A percentile compares a stretch with the other conserved stretches of the same genome.
These are phyloP conservation scores for Montipora foliosa DNA, from an alignment of 64 coral and sea anemone species.

Conservation along the genomic window DNA sequence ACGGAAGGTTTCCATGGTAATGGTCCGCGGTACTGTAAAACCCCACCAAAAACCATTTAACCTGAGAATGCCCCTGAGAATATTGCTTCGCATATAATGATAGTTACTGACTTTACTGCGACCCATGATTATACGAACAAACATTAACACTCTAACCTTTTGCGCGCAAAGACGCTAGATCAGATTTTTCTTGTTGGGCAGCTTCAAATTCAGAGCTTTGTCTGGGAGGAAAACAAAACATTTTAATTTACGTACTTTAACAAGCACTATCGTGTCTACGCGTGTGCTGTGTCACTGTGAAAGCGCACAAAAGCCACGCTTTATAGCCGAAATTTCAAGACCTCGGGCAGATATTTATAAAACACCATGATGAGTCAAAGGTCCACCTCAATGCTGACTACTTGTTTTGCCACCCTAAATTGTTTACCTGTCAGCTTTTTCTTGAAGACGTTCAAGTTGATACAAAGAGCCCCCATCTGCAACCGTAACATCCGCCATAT, in stretches of 20 bases:
- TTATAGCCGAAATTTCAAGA: no score
- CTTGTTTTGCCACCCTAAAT: background rate
- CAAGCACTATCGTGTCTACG: no score
- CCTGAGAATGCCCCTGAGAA: no score
- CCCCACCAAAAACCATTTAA: no score
- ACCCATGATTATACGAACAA: no score
- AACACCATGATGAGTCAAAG: background rate
- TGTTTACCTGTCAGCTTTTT: constrained; percentile 24
- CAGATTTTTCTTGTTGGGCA: constrained; percentile 10
- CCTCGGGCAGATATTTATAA: background rate
- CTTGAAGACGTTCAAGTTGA: constrained; percentile 24
- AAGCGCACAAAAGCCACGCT: no score
- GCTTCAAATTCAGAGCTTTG: constrained; percentile 3
- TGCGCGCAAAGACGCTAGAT: background rate
- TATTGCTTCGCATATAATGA: no score
- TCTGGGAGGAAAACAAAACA: background rate
- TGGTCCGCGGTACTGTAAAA: no score
- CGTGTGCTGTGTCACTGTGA: no score
- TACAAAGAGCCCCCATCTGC: background rate
- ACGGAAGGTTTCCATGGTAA: no score
- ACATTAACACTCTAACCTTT: constrained; percentile 4
- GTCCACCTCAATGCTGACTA: background rate
- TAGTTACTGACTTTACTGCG: no score
- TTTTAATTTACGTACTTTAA: background rate
- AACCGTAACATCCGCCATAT: background rate